Conservation (phyloP, 2,113 vertebrate genomes). For the Calonectris borealis region DNA sequence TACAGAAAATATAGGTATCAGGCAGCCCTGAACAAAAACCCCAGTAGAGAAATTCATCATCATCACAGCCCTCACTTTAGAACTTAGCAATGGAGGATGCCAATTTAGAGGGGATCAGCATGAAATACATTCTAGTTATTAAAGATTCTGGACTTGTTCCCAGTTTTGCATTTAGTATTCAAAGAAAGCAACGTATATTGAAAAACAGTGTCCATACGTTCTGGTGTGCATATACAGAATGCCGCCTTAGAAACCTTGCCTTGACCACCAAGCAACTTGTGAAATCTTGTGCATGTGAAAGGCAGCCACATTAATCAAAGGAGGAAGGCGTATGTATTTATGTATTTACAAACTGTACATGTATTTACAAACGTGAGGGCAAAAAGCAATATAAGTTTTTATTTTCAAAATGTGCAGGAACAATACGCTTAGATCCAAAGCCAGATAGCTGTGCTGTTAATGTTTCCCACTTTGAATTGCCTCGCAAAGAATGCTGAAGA, state of each 20-base stretch:
- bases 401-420: neutral
- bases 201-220: neutral
- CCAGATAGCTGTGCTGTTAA: neutral
- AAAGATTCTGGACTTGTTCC: constrained; percentile 31
- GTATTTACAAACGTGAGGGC: neutral
- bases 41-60: constrained; percentile 22
- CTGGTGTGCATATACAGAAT: neutral
- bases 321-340: neutral
- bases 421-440: neutral
- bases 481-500: neutral
- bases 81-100: neutral
- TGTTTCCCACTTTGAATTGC: neutral
- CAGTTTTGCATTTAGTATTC: constrained; percentile 19
- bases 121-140: constrained; percentile 13
- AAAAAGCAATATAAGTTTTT: neutral
- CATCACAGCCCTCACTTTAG: neutral
- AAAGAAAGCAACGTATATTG: neutral
- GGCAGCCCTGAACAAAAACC: neutral
- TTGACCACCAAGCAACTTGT: neutral
- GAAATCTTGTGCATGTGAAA: neutral
- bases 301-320: neutral
- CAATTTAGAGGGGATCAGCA: constrained; percentile 25
- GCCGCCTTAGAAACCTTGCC: neutral
- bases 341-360: neutral
- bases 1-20: neutral